Evolutionary conservation across 2,888 invertebrate species (phyloP), one percentile per base, ranked within the genome.

Genomic region (Molanna angustata): DNA sequence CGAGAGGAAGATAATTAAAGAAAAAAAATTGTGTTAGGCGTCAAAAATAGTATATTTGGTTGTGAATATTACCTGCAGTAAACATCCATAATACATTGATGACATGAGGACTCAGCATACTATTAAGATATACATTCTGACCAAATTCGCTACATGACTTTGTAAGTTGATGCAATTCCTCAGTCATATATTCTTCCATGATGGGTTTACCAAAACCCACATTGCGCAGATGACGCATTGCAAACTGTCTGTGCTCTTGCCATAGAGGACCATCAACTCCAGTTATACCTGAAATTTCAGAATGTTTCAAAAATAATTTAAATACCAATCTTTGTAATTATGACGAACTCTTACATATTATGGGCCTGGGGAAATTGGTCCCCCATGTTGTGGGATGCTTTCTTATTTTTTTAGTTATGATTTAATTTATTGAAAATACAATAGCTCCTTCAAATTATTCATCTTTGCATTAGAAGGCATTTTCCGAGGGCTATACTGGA

Each of bases 81-180:
- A 86, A 65, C 11, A 72, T 73, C 86, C 86, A 86, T 6, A 86
- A 66, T 1, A 85, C 80, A 64, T 84, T 86, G 39, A 86, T 72
- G 1, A 84, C 80, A 27, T 78, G 75, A 2, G 80, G 76, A 1
- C 81, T 71, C 46, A 85, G 62, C 54, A 77, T 39, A 11, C 33
- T 22, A 22, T 51, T 56, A 4, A 59, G 42, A 17, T 49, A 33
- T 1, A 59, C 55, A 4, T 42, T 42, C 21, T 42, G 50, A 3
- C 51, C 50, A 0, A 63, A 60, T 1, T 60, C 54, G 0, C 40
- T 52, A 6, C 72, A 65, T n/a, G 65, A 64, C 11, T 63, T 57
- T 16, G 70, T 40, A 17, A 80, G 62, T 16, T 71, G 70, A 9
- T 65, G 54, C 1, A 84, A 64, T 65, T 86, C 85, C 1, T 78